phyloP scores from a whole-genome alignment of 2,888 invertebrate species.

The Ecdyonurus torrentis region DNA sequence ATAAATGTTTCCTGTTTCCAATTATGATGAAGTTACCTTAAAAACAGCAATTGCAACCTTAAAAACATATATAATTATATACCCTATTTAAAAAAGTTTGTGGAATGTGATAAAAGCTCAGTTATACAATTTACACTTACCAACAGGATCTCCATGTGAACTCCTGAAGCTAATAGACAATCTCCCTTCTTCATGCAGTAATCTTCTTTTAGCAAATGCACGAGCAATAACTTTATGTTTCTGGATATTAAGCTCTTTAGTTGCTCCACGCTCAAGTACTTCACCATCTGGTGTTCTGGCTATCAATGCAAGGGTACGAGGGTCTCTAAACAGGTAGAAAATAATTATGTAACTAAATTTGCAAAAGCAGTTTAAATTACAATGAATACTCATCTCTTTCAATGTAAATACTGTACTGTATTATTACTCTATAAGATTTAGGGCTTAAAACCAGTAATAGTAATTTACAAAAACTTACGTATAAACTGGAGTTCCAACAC shows the following conservation, averaged over 20 bases:
- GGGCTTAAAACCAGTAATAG: not conserved
- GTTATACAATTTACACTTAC: conserved; percentile 20
- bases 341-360: too few species aligned
- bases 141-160: conserved; percentile 77
- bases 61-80: not conserved
- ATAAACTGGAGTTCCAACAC: not conserved
- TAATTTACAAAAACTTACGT: not conserved
- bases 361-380: too few species aligned
- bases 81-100: not conserved
- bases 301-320: not conserved
- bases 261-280: not conserved
- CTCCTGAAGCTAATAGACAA: conserved; percentile 77
- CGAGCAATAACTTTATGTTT: conserved; percentile 86
- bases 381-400: too few species aligned
- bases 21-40: too few species aligned
- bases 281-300: not conserved
- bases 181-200: conserved; percentile 58
- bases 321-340: not conserved
- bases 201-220: conserved; percentile 74
- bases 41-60: too few species aligned
- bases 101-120: not conserved
- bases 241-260: conserved; percentile 28
- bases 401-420: too few species aligned
- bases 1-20: too few species aligned
- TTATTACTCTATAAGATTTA: too few species aligned